These are phyloP conservation scores for Venturia canescens DNA, from an alignment of 1,140 invertebrate genomes.

Conservation along the genomic window DNA sequence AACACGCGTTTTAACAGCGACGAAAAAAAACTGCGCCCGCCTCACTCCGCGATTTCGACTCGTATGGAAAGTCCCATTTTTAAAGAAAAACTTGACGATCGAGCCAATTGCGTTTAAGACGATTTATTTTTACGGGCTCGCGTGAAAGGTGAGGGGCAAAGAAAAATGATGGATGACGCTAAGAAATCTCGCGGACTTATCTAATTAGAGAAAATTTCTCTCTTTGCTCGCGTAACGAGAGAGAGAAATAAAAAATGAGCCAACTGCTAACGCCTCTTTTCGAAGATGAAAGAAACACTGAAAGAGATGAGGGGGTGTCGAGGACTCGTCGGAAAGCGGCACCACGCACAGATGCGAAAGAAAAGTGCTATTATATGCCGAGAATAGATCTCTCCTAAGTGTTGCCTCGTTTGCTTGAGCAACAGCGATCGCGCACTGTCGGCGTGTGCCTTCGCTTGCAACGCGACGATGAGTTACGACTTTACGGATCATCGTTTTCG, in stretches of 20 bases:
- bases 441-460: not conserved
- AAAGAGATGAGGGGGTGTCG: constrained; percentile 19
- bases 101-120: no score
- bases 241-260: not conserved
- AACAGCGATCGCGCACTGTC: constrained; percentile 23
- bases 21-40: no score
- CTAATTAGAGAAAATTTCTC: no score
- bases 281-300: constrained; percentile 25
- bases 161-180: no score
- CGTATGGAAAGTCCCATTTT: no score
- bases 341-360: constrained; percentile 26
- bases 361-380: constrained; percentile 23
- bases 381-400: constrained; percentile 1
- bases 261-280: not conserved
- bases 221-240: no score
- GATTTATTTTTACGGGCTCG: no score
- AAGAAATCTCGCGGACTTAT: no score
- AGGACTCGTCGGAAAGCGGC: not conserved
- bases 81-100: no score
- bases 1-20: no score
- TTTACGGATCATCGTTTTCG: not conserved
- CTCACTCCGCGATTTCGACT: no score
- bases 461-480: constrained; percentile 31
- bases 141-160: no score
- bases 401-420: not conserved